Base-by-base conservation (phyloP, 2,888 invertebrate species). In the Notodonta ziczac region DNA sequence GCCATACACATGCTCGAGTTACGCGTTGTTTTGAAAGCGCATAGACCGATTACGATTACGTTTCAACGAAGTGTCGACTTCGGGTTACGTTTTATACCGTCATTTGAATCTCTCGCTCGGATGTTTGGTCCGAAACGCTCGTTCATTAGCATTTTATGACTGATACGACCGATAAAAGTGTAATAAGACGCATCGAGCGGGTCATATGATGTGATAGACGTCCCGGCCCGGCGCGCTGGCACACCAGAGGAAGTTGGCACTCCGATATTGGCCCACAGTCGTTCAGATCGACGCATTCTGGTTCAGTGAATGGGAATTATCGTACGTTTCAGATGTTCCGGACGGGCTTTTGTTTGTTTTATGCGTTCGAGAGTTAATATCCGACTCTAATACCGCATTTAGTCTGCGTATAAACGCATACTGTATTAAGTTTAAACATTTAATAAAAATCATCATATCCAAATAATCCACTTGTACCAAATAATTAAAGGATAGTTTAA, bases 111-210 rank as follows among this genome's bases (percentile, higher is more conserved):
- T 92, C 84, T 86, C 83, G 87, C 91, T 93, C 93, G 91, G 92
- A 93, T 93, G 92, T 93, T 93, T 93, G 91, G 91, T 88, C 91
- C 90, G 87, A 88, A 87, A 88, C 83, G 90, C 82, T 85, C 88
- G 87, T 92, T 92, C 93, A 93, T 93, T 93, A 93, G 90, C 91
- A 93, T 93, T 93, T 93, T 93, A 93, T 91, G 93, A 93, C 84
- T 90, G 89, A 93, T 93, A 93, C 91, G 90, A 87, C 86, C 91
- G 89, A 93, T 93, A 93, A 93, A 92, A 88, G 83, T 91, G 92
- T 92, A 93, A 93, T 93, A 91, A 92, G 93, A 92, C 84, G 85
- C 91, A 91, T 90, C 91, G 83, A 89, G 82, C 88, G 87, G 90
- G 87, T 88, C 92, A 87, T 91, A 86, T 87, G 82, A 82, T 86